These are phyloP conservation scores for Lepus oiostolus DNA, from an alignment of 2,797 vertebrate genomes.

Conservation along the genomic window DNA sequence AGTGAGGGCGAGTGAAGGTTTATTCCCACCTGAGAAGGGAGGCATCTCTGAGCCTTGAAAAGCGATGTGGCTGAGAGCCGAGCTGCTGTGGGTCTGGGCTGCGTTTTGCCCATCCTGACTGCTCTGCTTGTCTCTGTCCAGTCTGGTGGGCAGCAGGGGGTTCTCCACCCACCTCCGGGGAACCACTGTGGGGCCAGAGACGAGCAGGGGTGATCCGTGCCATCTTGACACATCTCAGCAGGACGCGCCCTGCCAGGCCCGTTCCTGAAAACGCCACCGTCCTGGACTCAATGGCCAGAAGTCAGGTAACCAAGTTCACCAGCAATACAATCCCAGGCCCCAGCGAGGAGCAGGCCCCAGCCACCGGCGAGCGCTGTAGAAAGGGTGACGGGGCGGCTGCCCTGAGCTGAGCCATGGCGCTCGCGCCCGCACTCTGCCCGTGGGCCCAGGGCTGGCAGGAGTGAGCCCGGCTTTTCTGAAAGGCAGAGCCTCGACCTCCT, in stretches of 20 bases:
- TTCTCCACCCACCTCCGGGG: background rate
- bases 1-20: background rate
- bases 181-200: background rate
- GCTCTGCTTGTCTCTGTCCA: background rate
- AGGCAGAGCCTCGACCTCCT: background rate
- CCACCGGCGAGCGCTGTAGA: background rate
- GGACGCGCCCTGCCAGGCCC: slow-evolving; percentile 14
- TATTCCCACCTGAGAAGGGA: background rate
- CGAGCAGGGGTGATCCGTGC: background rate
- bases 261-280: slow-evolving; percentile 36
- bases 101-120: background rate
- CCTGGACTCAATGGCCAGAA: background rate
- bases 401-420: background rate
- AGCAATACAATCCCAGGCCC: slow-evolving; percentile 85
- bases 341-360: background rate
- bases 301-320: slow-evolving; percentile 80
- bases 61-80: fast-evolving
- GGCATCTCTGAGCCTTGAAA: background rate
- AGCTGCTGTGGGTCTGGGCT: background rate
- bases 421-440: fast-evolving
- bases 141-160: fast-evolving
- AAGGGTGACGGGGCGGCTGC: fast-evolving
- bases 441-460: background rate
- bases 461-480: background rate
- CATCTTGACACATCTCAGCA: background rate